A percentile compares a stretch with the other conserved stretches of the same genome.
Conservation (phyloP, 2,113 vertebrate species). For the Toxotes chatareus region DNA sequence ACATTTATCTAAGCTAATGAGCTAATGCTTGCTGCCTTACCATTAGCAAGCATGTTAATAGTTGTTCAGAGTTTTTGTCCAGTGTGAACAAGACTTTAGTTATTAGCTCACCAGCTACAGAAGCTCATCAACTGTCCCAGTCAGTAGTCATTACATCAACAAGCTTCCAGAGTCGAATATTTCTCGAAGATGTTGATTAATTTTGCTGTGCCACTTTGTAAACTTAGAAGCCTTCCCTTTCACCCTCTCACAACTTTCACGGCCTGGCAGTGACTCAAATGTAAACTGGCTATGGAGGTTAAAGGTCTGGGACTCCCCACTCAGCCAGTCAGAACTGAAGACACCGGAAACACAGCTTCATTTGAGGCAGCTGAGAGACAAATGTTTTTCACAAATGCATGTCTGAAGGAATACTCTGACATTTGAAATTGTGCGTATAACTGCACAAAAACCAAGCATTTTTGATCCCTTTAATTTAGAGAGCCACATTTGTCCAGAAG, state of each 20-base stretch:
- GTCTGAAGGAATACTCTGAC: background rate
- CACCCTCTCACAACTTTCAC: too few species aligned
- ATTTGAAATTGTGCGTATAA: background rate
- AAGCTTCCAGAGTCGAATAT: background rate
- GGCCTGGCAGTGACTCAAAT: background rate
- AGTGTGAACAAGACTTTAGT: too few species aligned
- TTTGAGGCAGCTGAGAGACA: background rate
- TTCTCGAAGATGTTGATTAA: background rate
- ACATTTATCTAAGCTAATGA: too few species aligned
- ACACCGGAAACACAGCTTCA: background rate
- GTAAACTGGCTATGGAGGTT: background rate
- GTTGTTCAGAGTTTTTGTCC: background rate
- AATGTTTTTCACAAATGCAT: slow-evolving; percentile 5
- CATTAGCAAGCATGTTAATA: background rate
- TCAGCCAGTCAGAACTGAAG: background rate
- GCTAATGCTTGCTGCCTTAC: background rate
- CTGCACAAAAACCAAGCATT: background rate
- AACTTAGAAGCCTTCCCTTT: background rate
- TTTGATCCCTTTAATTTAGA: background rate
- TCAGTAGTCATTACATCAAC: background rate
- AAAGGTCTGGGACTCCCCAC: background rate
- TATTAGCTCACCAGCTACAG: background rate
- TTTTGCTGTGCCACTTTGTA: background rate
- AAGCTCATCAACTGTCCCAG: background rate
- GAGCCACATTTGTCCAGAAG: background rate